Evolutionary conservation across 2,888 invertebrate species (phyloP).

Genomic region (Agelastica alni): DNA sequence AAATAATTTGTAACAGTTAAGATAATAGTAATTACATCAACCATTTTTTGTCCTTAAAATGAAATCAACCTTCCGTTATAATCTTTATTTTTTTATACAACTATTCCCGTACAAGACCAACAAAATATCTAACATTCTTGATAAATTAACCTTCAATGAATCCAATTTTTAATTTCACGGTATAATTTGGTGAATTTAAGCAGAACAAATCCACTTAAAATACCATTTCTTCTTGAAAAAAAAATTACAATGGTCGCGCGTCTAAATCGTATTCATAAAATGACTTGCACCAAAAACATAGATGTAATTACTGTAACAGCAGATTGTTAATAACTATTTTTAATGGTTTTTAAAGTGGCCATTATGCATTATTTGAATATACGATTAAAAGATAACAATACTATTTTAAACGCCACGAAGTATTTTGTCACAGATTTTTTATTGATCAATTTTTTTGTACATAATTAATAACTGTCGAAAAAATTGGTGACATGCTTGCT

Average conservation of each 20-base stretch:
- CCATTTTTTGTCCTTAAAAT: too few species aligned
- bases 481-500: too few species aligned
- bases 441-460: background rate
- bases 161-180: slow-evolving; percentile 17
- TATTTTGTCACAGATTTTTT: background rate
- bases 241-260: slow-evolving; percentile 17
- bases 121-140: slow-evolving; percentile 3
- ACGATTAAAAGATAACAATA: background rate
- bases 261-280: background rate
- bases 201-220: slow-evolving; percentile 15
- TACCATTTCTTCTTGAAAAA: slow-evolving; percentile 3
- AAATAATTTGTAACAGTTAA: too few species aligned
- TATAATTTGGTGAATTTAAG: slow-evolving; percentile 9
- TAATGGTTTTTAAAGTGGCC: background rate
- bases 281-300: background rate
- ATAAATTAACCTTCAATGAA: slow-evolving; percentile 7
- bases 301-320: background rate
- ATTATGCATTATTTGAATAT: background rate
- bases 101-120: background rate
- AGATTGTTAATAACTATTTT: background rate
- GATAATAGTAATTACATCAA: too few species aligned
- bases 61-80: too few species aligned
- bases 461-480: too few species aligned
- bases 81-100: too few species aligned
- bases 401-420: background rate